These are phyloP conservation scores for Apotomis turbidana DNA, from an alignment of 2,888 invertebrate genomes.

Conservation along the genomic window DNA sequence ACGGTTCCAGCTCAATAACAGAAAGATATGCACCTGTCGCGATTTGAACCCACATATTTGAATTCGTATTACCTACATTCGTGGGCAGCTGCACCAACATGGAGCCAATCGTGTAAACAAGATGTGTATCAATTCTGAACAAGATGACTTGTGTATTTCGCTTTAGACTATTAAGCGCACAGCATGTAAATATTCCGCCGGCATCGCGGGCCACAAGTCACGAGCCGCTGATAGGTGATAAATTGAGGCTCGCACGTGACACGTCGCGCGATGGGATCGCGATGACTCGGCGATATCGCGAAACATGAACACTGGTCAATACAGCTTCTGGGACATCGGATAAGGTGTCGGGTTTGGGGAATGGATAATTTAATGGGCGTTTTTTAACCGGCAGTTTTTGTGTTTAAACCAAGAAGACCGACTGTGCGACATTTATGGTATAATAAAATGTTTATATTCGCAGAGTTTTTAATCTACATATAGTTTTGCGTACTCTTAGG, in stretches of 20 bases:
- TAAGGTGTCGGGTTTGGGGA: conserved; percentile 18
- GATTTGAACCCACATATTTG: no score
- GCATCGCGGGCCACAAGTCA: conserved; percentile 52
- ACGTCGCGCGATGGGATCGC: conserved; percentile 51
- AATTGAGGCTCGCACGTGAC: conserved; percentile 71
- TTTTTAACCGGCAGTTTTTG: background rate
- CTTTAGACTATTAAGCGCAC: conserved; percentile 17
- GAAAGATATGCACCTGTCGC: no score
- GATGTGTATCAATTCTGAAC: no score
- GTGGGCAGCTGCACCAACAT: no score
- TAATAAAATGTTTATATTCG: no score
- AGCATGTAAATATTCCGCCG: conserved; percentile 51
- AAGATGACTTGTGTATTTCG: no score
- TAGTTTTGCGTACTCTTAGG: no score
- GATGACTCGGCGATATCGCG: conserved; percentile 56
- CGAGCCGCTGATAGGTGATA: conserved; percentile 63
- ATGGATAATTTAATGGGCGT: conserved; percentile 1
- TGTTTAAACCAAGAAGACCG: background rate
- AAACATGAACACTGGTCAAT: conserved; percentile 44
- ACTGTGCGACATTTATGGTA: no score
- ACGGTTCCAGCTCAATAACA: no score
- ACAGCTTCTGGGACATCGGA: conserved; percentile 36
- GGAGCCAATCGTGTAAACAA: no score
- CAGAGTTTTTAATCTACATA: no score
- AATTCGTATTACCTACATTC: no score